Percentiles rank a stretch among this genome's conserved stretches.
These are phyloP conservation scores for Diarsia mendica DNA, from an alignment of 2,888 invertebrate species.

Conservation along the genomic window DNA sequence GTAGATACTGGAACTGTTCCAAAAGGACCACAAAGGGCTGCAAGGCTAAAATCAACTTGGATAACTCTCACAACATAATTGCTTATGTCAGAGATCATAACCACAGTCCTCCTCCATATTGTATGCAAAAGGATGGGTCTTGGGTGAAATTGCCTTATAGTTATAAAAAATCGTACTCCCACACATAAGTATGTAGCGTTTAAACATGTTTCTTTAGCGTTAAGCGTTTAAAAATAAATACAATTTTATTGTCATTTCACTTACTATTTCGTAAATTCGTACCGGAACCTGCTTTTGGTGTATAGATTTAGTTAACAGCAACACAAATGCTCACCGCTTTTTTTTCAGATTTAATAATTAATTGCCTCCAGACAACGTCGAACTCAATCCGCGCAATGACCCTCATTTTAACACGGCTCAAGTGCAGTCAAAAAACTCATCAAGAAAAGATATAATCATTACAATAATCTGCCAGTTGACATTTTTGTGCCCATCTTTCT, in stretches of 20 bases:
- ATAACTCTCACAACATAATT: conserved; percentile 52
- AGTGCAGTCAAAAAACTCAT: background rate
- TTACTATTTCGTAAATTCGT: background rate
- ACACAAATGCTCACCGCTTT: background rate
- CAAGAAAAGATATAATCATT: background rate
- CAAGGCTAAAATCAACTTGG: conserved; percentile 66
- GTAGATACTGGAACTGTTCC: conserved; percentile 71
- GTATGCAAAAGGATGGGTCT: conserved; percentile 36
- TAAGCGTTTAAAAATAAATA: background rate
- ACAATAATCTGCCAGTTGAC: background rate
- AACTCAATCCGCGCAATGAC: background rate
- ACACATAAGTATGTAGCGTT: background rate
- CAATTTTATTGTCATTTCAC: background rate
- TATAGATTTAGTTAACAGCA: background rate
- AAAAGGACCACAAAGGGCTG: conserved; percentile 63
- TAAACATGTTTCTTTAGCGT: background rate
- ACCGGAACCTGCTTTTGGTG: background rate
- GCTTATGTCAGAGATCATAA: conserved; percentile 63
- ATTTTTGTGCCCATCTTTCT: no score
- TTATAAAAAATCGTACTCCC: background rate
- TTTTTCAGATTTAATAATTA: background rate
- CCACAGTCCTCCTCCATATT: conserved; percentile 65
- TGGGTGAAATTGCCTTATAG: conserved; percentile 21
- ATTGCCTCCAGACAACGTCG: background rate
- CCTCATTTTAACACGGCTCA: background rate